Base-by-base conservation (phyloP, 2,113 vertebrate species). In the Lepidiolamprologus cunningtoni region DNA sequence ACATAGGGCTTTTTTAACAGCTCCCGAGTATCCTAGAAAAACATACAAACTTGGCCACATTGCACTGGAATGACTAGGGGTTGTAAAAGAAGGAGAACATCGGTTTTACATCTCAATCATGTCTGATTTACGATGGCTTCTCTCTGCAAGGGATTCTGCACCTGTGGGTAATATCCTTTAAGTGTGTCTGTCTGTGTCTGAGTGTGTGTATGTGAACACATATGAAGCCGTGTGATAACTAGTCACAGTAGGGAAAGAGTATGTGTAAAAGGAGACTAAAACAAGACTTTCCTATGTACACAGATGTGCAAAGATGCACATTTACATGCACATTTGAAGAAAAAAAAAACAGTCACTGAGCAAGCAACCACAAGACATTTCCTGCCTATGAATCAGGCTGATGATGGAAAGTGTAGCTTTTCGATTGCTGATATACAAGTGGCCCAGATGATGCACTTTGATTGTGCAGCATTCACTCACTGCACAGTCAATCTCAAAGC, bases 21-120 rank as follows among this genome's bases (percentile, higher is more conserved):
- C 84, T 92, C 88, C 83, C 55, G 13, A 81, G 42, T 80, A 55
- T 87, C 83, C 81, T 79, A 81, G 66, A 87, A 89, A 94, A 91
- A 89, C 83, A 90, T 17, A 89, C 83, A 88, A 89, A 92, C 45
- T 83, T 31, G 81, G 79, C 61, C 17, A 54, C 55, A 86, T 86
- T 93, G 87, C 89, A 88, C 86, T 88, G 90, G 58, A 90, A 84
- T 86, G 91, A 91, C 86, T 71, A 13, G 1, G 17, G 73, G 82
- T 68, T 83, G 50, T 91, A 92, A 93, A 94, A 91, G 47, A 84
- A 23, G 19, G 78, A 81, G 86, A 92, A 89, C 91, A 93, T 89
- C 80, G 52, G 90, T 93, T 95, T 93, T 93, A 93, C 88, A 92
- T 95, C 91, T 94, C 91, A 95, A 95, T 95, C 91, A 71, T 63